Evolutionary conservation across 2,797 vertebrate genomes (phyloP).

Genomic region (Scolopax rusticola): DNA sequence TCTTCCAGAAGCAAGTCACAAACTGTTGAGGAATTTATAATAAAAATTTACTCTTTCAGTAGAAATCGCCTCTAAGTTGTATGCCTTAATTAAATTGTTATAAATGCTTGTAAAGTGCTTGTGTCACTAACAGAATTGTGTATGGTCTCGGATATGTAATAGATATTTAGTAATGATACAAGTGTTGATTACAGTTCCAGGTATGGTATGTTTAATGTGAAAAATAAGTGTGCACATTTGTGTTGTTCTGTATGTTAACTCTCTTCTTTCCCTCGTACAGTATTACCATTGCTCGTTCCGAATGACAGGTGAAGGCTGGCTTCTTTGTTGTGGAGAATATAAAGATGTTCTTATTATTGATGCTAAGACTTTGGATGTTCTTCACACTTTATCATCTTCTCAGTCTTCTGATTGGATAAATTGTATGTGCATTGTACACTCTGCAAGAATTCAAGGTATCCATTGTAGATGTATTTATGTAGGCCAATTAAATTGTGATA

Average conservation of each 20-base stretch:
- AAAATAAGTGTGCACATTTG: neutral
- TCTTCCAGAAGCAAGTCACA: neutral
- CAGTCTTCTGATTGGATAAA: slow-evolving; percentile 81
- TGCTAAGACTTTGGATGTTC: slow-evolving; percentile 76
- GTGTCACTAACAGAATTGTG: neutral
- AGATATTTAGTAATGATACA: neutral
- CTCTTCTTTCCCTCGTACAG: slow-evolving; percentile 59
- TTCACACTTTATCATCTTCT: slow-evolving; percentile 77
- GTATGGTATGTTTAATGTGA: neutral
- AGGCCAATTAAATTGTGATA: neutral
- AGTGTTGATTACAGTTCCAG: neutral
- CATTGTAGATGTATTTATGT: neutral
- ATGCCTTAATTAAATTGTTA: neutral
- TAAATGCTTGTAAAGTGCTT: neutral
- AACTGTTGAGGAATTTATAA: neutral
- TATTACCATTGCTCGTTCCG: slow-evolving; percentile 84
- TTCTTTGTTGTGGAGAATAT: slow-evolving; percentile 85
- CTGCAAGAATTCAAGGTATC: slow-evolving; percentile 83
- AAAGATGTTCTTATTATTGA: slow-evolving; percentile 81
- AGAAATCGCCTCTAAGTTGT: neutral
- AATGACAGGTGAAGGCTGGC: slow-evolving; percentile 84
- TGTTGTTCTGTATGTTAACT: neutral
- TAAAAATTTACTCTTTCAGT: neutral
- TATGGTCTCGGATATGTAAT: neutral
- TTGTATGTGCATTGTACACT: slow-evolving; percentile 82